phyloP scores from a whole-genome alignment of 2,113 vertebrate species.

The Climacteris rufus region DNA sequence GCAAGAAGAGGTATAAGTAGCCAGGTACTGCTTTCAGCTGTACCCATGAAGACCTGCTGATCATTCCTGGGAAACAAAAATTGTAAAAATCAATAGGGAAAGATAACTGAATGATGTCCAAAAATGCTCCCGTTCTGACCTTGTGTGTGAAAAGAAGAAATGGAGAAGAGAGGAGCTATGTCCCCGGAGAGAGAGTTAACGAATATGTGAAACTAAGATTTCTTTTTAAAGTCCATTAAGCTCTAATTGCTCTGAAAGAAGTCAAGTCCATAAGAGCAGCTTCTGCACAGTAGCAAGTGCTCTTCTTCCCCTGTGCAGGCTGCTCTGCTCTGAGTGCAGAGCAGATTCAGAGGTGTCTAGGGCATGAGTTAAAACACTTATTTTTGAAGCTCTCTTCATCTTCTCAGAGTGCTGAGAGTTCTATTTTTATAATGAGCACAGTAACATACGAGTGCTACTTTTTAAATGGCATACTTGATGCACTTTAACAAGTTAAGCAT shows the following conservation, averaged over 20 bases:
- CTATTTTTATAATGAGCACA: conserved; percentile 40
- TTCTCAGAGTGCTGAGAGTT: background rate
- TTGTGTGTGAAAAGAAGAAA: background rate
- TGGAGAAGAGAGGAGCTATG: background rate
- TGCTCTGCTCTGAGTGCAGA: background rate
- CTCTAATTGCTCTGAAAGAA: conserved; percentile 20
- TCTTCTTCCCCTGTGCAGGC: background rate
- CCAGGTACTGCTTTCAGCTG: background rate
- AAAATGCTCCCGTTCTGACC: background rate
- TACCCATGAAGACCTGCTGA: background rate
- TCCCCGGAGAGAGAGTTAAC: background rate
- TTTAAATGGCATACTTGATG: conserved; percentile 8
- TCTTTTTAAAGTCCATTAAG: conserved; percentile 33
- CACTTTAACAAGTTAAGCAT: conserved; percentile 17
- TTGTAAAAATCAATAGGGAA: background rate
- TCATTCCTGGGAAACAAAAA: background rate
- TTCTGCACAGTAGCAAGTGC: background rate
- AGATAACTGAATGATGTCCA: background rate
- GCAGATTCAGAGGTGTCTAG: conserved; percentile 18
- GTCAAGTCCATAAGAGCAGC: background rate
- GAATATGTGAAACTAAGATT: background rate
- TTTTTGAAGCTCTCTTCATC: conserved; percentile 11
- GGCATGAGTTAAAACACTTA: conserved; percentile 17
- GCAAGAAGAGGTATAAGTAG: background rate
- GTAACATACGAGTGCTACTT: background rate